A percentile compares a stretch with the other conserved stretches of the same genome.
phyloP scores from a whole-genome alignment of 2,113 vertebrate genomes.

The Xenopus borealis region DNA sequence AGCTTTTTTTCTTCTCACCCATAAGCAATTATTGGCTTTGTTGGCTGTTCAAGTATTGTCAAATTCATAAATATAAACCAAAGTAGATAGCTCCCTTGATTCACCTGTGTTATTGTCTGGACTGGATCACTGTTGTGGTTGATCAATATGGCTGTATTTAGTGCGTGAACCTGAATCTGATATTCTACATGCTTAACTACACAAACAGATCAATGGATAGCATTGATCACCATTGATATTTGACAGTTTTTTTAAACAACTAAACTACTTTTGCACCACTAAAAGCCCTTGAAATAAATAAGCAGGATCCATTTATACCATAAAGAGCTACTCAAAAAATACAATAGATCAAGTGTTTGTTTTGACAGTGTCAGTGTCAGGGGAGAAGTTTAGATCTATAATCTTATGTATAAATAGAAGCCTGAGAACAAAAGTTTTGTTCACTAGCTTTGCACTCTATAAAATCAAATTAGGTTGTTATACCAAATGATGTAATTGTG shows the following conservation, averaged over 20 bases:
- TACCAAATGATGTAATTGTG: constrained; percentile 43
- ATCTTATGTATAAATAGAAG: constrained; percentile 54
- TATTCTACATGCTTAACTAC: constrained; percentile 72
- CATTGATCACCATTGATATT: constrained; percentile 73
- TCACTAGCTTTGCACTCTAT: constrained; percentile 46
- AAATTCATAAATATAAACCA: constrained; percentile 41
- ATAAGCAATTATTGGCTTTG: no score
- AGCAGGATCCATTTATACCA: constrained; percentile 61
- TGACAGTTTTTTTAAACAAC: constrained; percentile 80
- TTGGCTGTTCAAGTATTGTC: no score
- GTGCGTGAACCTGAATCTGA: constrained; percentile 77
- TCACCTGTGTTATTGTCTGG: constrained; percentile 70
- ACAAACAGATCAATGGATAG: constrained; percentile 78
- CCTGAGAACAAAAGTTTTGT: constrained; percentile 53
- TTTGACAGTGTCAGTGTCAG: constrained; percentile 53
- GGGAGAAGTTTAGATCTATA: constrained; percentile 53
- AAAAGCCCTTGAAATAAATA: constrained; percentile 64
- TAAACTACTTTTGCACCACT: constrained; percentile 67
- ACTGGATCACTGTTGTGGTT: constrained; percentile 70
- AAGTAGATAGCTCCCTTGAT: constrained; percentile 71
- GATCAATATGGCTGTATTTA: constrained; percentile 84
- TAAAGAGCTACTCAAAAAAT: constrained; percentile 61
- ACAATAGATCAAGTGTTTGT: constrained; percentile 60
- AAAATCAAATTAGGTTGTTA: constrained; percentile 44
- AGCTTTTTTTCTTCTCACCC: no score